Percentiles rank a stretch among this genome's conserved stretches.
Conservation (phyloP, 2,113 vertebrate species). For the Carassius gibelio region DNA sequence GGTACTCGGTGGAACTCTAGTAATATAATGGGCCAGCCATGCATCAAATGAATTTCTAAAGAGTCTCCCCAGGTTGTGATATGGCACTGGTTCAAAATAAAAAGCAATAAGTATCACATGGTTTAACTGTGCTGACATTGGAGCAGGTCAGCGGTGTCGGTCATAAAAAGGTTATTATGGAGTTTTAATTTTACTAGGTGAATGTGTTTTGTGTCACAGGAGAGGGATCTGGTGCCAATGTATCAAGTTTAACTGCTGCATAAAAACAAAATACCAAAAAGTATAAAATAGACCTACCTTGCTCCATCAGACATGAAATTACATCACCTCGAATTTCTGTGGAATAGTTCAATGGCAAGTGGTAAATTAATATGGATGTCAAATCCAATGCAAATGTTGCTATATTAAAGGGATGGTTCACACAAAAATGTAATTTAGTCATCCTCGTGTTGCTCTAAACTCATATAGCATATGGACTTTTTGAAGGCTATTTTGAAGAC, state of each 20-base stretch:
- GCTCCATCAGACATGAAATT: conserved; percentile 19
- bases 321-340: conserved; percentile 5
- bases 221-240: conserved; percentile 27
- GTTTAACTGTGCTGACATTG: conserved; percentile 48
- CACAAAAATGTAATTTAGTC: not conserved
- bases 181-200: conserved; percentile 53
- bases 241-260: conserved; percentile 24
- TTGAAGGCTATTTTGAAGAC: not conserved
- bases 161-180: conserved; percentile 52
- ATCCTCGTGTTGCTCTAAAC: not conserved
- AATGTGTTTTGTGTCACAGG: conserved; percentile 57
- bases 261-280: conserved; percentile 30
- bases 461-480: not conserved
- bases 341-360: not conserved
- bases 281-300: not conserved
- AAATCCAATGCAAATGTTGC: not conserved
- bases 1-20: not conserved
- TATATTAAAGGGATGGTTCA: not conserved
- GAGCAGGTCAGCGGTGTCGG: conserved; percentile 22
- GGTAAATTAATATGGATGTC: no score
- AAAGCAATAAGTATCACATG: conserved; percentile 45
- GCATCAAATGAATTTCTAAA: conserved; percentile 36
- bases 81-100: conserved; percentile 37
- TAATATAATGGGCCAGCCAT: conserved; percentile 16
- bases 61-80: conserved; percentile 22